These are phyloP conservation scores for Apeira syringaria DNA, from an alignment of 2,888 invertebrate species.

Conservation along the genomic window DNA sequence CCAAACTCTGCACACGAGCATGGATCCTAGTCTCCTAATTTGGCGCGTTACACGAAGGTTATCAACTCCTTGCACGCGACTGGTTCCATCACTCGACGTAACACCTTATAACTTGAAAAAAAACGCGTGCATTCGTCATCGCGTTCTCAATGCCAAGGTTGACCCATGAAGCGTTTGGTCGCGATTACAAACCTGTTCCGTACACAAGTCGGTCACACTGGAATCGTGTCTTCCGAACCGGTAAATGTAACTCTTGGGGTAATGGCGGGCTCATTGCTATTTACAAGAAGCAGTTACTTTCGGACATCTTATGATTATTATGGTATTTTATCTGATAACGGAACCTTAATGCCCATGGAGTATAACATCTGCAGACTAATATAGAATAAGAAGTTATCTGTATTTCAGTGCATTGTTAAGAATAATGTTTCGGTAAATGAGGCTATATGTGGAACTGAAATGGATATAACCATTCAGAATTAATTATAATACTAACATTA, in stretches of 20 bases:
- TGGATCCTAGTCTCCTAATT: no score
- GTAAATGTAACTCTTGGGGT: slow-evolving; percentile 32
- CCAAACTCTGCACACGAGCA: no score
- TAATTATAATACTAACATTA: no score
- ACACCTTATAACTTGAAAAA: slow-evolving; percentile 36
- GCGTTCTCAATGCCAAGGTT: slow-evolving; percentile 76
- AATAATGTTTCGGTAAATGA: no score
- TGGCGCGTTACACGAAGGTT: slow-evolving; percentile 6
- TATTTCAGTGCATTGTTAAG: no score
- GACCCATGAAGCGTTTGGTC: slow-evolving; percentile 48
- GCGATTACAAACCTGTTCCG: slow-evolving; percentile 58
- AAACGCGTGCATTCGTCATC: slow-evolving; percentile 56
- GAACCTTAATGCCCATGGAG: no score
- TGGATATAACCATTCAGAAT: no score
- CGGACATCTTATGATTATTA: slow-evolving; percentile 18
- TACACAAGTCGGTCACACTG: slow-evolving; percentile 49
- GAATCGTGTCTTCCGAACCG: slow-evolving; percentile 28
- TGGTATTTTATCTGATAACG: slow-evolving; percentile 15
- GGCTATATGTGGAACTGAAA: no score
- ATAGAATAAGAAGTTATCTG: no score
- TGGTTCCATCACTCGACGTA: slow-evolving; percentile 38
- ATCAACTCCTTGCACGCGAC: slow-evolving; percentile 43
- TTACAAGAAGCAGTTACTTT: slow-evolving; percentile 21
- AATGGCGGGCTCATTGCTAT: slow-evolving; percentile 24
- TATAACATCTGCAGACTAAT: slow-evolving; percentile 4